Evolutionary conservation across 1,140 invertebrate species (phyloP), one percentile per base, ranked within the genome.

Genomic region (Eciton burchellii): DNA sequence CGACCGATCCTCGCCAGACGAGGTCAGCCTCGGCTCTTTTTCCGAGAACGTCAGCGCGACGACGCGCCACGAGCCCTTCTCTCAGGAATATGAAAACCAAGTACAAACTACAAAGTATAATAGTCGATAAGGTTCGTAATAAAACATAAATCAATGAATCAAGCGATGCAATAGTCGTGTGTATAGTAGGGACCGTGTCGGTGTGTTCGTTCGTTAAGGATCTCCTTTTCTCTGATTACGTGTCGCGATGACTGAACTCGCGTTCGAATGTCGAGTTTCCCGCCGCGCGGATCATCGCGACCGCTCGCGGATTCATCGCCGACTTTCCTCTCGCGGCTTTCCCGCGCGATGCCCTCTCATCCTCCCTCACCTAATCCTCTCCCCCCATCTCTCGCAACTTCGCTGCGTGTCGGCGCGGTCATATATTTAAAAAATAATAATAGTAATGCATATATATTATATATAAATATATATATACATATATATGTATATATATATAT

Each of bases 81-180:
- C 92, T 92, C 92, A 93, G 92, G 92, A 89, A 92, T 90, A 92
- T 91, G 90, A 88, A 91, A 93, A 91, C 84, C 91, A 93, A 93
- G 92, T 93, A 93, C 93, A 93, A 93, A 93, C 89, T 93, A 93
- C 93, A 93, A 92, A 91, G 87, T 93, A 93, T 91, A 93, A 93
- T 93, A 93, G 91, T 92, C 87, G 82, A 90, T 93, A 93, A 92
- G 93, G 82, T 90, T 89, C 52, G 85, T 81, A 86, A 84, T 87
- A 82, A 35, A 84, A 86, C 82, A 90, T 81, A 85, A 87, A 83
- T 87, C 85, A 91, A 86, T 89, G 63, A 90, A 91, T 88, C 85
- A 91, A 90, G 84, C 66, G 90, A 88, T 92, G 90, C 91, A 92
- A 92, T 92, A 93, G 91, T 89, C 60, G 85, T 85, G 86, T 82